A percentile compares a stretch with the other conserved stretches of the same genome.
Conservation (phyloP, 2,888 invertebrate genomes). For the Trichopoda pennipes region DNA sequence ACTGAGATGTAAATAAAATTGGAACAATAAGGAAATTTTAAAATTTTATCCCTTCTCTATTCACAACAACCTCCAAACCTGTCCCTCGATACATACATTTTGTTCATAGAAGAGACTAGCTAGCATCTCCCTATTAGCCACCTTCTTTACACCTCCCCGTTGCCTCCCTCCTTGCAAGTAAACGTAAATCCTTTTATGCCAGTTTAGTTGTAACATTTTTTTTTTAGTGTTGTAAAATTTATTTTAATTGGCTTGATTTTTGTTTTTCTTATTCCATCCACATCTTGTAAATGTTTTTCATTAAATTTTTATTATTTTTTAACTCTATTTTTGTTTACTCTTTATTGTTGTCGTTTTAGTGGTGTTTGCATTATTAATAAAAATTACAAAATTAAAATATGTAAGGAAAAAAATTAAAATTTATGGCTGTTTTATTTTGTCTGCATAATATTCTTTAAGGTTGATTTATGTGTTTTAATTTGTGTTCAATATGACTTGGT, state of each 20-base stretch:
- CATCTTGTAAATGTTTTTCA: conserved; percentile 51
- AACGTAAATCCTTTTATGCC: conserved; percentile 54
- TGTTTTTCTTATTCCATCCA: conserved; percentile 45
- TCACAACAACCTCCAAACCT: not conserved
- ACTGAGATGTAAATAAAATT: not conserved
- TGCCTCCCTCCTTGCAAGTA: conserved; percentile 19
- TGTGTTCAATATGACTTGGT: conserved; percentile 29
- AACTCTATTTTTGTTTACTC: conserved; percentile 49
- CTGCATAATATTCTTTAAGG: conserved; percentile 64
- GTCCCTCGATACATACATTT: not conserved
- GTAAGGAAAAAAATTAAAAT: conserved; percentile 49
- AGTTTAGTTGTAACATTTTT: conserved; percentile 41
- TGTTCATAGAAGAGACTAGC: conserved; percentile 1
- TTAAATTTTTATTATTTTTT: conserved; percentile 34
- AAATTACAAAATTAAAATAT: conserved; percentile 57
- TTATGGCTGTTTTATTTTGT: conserved; percentile 67
- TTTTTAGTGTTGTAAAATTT: conserved; percentile 56
- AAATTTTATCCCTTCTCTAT: not conserved
- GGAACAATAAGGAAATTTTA: not conserved
- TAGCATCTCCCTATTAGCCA: conserved; percentile 13
- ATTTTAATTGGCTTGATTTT: conserved; percentile 63
- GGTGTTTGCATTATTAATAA: conserved; percentile 64
- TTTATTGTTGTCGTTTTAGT: conserved; percentile 27
- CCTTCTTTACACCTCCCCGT: not conserved
- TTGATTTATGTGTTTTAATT: conserved; percentile 67